phyloP scores from a whole-genome alignment of 30 jellyfish, hydroid and myxozoan genomes.

The Rhopilema esculentum region DNA sequence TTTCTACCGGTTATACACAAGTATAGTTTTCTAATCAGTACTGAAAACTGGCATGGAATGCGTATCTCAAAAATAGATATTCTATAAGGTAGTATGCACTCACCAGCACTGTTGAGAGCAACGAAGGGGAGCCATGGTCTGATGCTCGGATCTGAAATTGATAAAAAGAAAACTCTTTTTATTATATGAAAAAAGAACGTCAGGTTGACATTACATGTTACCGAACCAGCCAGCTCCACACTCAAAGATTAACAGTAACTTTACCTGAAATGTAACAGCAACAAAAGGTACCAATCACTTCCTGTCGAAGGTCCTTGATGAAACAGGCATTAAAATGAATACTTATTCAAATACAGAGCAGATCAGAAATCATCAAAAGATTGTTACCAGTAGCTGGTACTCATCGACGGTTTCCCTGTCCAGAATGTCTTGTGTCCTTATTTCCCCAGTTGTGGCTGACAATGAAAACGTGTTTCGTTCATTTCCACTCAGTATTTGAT shows the following conservation, averaged over 20 bases:
- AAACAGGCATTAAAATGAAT: too few relatives aligned
- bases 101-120: conserved; percentile 12
- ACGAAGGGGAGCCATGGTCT: conserved; percentile 20
- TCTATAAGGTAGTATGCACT: neutral
- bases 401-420: conserved; percentile 47
- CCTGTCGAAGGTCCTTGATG: too few relatives aligned
- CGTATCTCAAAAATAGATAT: too few relatives aligned
- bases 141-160: conserved; percentile 10
- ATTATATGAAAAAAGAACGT: too few relatives aligned
- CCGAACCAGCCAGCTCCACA: neutral
- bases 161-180: neutral
- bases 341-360: too few relatives aligned
- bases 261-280: too few relatives aligned
- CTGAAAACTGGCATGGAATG: too few relatives aligned
- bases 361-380: neutral
- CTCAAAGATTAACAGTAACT: too few relatives aligned
- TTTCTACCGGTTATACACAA: too few relatives aligned
- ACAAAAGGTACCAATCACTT: too few relatives aligned
- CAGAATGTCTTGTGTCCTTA: conserved; percentile 45
- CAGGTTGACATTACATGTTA: neutral
- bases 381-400: conserved; percentile 22
- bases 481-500: conserved; percentile 44
- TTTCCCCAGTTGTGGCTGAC: conserved; percentile 49
- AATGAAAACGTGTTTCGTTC: conserved; percentile 53
- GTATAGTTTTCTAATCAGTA: too few relatives aligned